Percentiles rank a stretch among this genome's conserved stretches.
phyloP scores from a whole-genome alignment of 1,140 invertebrate genomes.

The Zophobas atratus region DNA sequence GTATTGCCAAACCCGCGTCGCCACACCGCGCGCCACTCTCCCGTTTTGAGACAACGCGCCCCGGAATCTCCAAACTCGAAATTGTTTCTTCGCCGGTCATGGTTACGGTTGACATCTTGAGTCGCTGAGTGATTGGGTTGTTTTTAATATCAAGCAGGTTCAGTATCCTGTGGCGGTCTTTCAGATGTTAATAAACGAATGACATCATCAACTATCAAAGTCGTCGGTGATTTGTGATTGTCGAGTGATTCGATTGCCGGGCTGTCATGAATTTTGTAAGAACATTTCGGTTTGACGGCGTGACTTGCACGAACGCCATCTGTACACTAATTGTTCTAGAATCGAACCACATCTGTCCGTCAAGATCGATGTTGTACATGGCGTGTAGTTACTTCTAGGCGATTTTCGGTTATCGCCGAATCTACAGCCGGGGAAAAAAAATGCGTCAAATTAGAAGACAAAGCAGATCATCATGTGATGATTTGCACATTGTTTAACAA shows the following conservation, averaged over 20 bases:
- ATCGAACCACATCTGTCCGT: slow-evolving; percentile 31
- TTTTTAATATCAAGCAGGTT: slow-evolving; percentile 26
- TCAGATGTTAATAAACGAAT: slow-evolving; percentile 47
- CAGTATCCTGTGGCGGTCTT: slow-evolving; percentile 37
- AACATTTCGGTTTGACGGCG: slow-evolving; percentile 16
- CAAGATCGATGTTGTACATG: slow-evolving; percentile 11
- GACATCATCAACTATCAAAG: slow-evolving; percentile 44
- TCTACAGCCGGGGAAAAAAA: slow-evolving; percentile 3
- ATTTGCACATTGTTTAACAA: not conserved
- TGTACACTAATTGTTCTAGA: slow-evolving; percentile 28
- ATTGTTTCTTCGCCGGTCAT: slow-evolving; percentile 17
- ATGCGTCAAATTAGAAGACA: not conserved
- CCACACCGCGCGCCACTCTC: not conserved
- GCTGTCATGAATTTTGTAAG: slow-evolving; percentile 29
- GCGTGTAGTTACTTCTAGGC: not conserved
- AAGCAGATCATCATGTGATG: not conserved
- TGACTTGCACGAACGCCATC: slow-evolving; percentile 39
- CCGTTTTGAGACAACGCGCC: not conserved
- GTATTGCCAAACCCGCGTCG: slow-evolving; percentile 4
- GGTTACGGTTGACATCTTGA: slow-evolving; percentile 40
- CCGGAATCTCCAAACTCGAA: not conserved
- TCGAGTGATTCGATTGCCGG: slow-evolving; percentile 39
- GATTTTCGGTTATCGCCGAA: not conserved
- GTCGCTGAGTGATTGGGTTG: slow-evolving; percentile 32
- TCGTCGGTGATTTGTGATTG: slow-evolving; percentile 45